Evolutionary conservation across 2,888 invertebrate species (phyloP).

Genomic region (Thyatira batis): DNA sequence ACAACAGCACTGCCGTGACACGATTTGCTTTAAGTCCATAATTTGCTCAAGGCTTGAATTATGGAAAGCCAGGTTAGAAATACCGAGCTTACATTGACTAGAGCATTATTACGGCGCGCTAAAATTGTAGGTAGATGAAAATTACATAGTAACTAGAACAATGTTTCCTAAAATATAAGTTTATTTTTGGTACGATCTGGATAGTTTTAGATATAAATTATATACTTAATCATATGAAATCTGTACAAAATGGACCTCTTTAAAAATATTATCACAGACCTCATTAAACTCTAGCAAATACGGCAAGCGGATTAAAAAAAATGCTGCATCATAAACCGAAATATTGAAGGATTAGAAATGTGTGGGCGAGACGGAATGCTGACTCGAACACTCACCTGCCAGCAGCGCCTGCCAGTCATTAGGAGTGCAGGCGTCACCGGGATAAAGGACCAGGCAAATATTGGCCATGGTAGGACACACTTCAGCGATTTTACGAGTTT

Average conservation of each 20-base stretch:
- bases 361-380: conserved; percentile 19
- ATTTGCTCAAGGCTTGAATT: background rate
- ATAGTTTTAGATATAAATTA: no score
- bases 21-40: background rate
- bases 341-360: background rate
- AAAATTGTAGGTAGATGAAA: no score
- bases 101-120: no score
- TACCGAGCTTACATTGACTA: no score
- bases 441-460: conserved; percentile 1
- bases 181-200: no score
- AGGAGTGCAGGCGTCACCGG: conserved; percentile 9
- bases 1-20: conserved; percentile 4
- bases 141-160: no score
- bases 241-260: no score
- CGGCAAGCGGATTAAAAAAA: conserved; percentile 7
- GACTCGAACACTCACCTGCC: conserved; percentile 7
- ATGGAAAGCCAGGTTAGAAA: background rate
- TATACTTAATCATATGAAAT: no score
- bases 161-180: no score
- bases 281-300: no score
- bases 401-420: conserved; percentile 16
- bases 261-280: no score
- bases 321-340: conserved; percentile 8
- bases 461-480: background rate
- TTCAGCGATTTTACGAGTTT: background rate